phyloP scores from a whole-genome alignment of 2,113 vertebrate genomes.

The western clawed frog (Xenopus tropicalis) region DNA sequence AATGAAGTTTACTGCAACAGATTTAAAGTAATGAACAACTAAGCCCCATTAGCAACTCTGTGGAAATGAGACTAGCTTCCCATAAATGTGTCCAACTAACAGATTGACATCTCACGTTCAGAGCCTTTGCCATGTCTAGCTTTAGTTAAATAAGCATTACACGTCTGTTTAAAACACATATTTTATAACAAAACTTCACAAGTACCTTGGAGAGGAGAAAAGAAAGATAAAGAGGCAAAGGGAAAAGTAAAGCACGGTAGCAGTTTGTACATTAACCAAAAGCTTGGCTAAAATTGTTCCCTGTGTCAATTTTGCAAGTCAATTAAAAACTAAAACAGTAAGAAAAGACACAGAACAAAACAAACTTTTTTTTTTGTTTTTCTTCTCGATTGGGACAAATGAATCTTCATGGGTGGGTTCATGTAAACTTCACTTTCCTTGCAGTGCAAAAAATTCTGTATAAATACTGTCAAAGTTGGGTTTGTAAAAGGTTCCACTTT shows the following conservation, averaged over 20 bases:
- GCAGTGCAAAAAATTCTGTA: constrained; percentile 68
- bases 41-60: background rate
- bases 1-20: constrained; percentile 67
- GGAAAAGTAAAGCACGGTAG: constrained; percentile 50
- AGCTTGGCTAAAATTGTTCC: constrained; percentile 51
- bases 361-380: constrained; percentile 28
- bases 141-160: constrained; percentile 60
- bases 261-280: constrained; percentile 53
- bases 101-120: background rate
- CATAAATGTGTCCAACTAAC: background rate
- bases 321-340: constrained; percentile 48
- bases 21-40: background rate
- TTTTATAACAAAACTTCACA: constrained; percentile 65
- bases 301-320: constrained; percentile 56
- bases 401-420: constrained; percentile 51
- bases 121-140: background rate
- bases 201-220: constrained; percentile 49
- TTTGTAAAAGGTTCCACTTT: constrained; percentile 75
- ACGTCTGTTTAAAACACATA: constrained; percentile 52
- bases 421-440: constrained; percentile 72
- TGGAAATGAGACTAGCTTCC: background rate
- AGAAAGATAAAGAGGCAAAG: background rate
- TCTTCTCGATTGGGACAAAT: constrained; percentile 27
- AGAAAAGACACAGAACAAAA: no score
- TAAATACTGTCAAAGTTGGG: constrained; percentile 60